Evolutionary conservation across 53 echinoderm and acorn worm genomes (phyloP).

Genomic region (Henricia sp.): DNA sequence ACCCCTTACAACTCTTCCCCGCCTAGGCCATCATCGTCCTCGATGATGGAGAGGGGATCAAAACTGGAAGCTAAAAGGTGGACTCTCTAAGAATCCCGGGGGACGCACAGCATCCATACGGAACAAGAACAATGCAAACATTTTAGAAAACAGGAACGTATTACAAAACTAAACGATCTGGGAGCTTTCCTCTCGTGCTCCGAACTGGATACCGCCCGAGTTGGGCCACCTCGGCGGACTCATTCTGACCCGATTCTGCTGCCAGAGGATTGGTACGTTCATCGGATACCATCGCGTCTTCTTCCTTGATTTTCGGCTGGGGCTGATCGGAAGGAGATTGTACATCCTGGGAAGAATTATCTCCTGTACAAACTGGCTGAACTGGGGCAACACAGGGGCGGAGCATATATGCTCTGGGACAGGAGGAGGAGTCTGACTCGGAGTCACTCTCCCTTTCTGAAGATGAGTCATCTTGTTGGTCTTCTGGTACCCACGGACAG

Average conservation of each 20-base stretch:
- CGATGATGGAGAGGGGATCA: background rate
- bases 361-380: background rate
- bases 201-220: background rate
- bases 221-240: background rate
- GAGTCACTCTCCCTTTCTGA: background rate
- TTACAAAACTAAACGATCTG: slow-evolving; percentile 1
- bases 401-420: background rate
- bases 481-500: slow-evolving; percentile 36
- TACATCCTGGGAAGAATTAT: background rate
- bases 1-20: background rate
- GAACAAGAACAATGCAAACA: background rate
- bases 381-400: background rate
- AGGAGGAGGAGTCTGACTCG: background rate
- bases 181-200: background rate
- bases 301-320: background rate
- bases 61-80: background rate
- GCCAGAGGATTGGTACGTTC: background rate
- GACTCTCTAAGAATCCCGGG: background rate
- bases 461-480: background rate
- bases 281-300: no score
- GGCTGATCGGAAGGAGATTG: background rate
- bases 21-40: background rate
- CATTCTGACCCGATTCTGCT: background rate
- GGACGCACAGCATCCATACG: background rate
- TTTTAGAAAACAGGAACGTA: background rate